Evolutionary conservation across 1,140 invertebrate genomes (phyloP).

Genomic region (Samia ricini): DNA sequence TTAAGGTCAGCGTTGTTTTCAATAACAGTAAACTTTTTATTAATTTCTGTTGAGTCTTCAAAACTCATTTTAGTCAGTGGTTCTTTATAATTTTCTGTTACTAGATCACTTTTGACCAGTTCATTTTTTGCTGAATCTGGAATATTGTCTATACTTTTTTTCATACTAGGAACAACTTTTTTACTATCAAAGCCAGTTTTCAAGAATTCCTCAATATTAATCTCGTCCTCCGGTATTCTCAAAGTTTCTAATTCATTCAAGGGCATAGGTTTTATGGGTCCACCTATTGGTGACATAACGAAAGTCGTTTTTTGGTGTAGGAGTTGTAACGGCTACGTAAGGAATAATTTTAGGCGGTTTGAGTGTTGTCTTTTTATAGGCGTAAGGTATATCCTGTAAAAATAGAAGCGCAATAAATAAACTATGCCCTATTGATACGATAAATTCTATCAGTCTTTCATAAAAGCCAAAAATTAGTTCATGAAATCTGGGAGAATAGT

Average conservation of each 20-base stretch:
- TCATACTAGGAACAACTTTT: conserved; percentile 33
- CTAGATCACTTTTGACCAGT: neutral
- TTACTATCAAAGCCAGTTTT: conserved; percentile 41
- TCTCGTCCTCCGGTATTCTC: too few relatives aligned
- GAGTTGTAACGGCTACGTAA: neutral
- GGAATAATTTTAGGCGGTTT: conserved; percentile 8
- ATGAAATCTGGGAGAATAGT: too few relatives aligned
- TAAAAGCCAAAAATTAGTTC: too few relatives aligned
- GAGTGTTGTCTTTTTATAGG: conserved; percentile 30
- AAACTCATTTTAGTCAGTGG: conserved; percentile 2
- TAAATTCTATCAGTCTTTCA: too few relatives aligned
- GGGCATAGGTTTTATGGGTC: conserved; percentile 6
- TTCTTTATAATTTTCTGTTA: neutral
- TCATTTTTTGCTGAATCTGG: conserved; percentile 9
- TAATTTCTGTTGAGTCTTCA: neutral
- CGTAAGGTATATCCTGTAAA: conserved; percentile 31
- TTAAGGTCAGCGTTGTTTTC: conserved; percentile 3
- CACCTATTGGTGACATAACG: neutral
- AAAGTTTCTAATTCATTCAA: too few relatives aligned
- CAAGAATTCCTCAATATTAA: conserved; percentile 47
- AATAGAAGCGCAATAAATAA: neutral
- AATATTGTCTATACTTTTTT: conserved; percentile 11
- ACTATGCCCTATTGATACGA: too few relatives aligned
- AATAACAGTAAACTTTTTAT: neutral
- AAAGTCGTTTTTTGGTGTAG: conserved; percentile 15